Percentiles rank a stretch among this genome's conserved stretches.
Conservation (phyloP, 92 coral and sea anemone species). For the Ricordea florida region DNA sequence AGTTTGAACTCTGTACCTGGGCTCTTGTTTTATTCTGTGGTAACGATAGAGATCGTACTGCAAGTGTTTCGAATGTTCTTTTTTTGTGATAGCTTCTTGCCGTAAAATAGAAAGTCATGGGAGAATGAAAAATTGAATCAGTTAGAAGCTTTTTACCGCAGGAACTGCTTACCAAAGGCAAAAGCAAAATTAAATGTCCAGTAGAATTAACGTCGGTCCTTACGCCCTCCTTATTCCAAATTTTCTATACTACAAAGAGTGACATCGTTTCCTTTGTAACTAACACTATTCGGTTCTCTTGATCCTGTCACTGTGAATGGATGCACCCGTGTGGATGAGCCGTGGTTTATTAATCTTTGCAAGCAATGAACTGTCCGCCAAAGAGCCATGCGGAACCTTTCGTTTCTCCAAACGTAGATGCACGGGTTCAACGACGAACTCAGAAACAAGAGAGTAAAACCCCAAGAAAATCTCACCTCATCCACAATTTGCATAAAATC, state of each 20-base stretch:
- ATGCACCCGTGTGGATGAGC: not conserved
- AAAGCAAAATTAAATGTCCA: too few species aligned
- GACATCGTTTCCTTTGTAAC: constrained; percentile 3
- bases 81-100: too few species aligned
- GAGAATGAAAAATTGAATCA: too few species aligned
- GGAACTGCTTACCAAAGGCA: too few species aligned
- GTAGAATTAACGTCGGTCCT: not conserved
- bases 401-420: constrained; percentile 61
- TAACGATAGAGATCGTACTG: too few species aligned
- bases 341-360: constrained; percentile 1
- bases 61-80: too few species aligned
- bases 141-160: too few species aligned
- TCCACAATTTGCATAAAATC: constrained; percentile 28
- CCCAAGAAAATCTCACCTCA: constrained; percentile 39
- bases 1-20: too few species aligned
- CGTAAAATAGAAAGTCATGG: too few species aligned
- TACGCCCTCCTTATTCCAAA: not conserved
- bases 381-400: constrained; percentile 19
- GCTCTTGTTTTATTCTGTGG: too few species aligned
- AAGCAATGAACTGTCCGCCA: constrained; percentile 9
- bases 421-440: constrained; percentile 60
- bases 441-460: constrained; percentile 29
- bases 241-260: not conserved
- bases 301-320: not conserved
- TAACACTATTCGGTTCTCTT: too few species aligned